A percentile compares a stretch with the other conserved stretches of the same genome.
Evolutionary conservation across 2,113 vertebrate genomes (phyloP).

Genomic region (Crotophaga sulcirostris): DNA sequence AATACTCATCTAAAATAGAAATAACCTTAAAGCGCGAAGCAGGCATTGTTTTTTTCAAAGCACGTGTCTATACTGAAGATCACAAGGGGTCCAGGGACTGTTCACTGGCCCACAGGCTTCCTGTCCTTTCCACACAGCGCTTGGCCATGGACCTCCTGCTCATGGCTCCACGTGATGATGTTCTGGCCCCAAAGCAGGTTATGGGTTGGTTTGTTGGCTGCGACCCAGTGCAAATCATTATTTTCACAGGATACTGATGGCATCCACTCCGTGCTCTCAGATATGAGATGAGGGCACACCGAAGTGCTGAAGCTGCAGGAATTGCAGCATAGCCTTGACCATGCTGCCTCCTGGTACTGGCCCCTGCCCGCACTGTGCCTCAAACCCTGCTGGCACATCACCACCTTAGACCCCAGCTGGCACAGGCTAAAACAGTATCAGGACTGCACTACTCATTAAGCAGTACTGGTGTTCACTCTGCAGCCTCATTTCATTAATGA

Average conservation of each 20-base stretch:
- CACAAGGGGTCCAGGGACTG: not conserved
- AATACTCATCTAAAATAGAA: not conserved
- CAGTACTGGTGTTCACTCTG: not conserved
- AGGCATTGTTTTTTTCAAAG: not conserved
- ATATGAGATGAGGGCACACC: not conserved
- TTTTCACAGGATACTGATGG: not conserved
- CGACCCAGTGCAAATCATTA: accelerated
- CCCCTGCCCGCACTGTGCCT: not conserved
- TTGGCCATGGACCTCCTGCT: not conserved
- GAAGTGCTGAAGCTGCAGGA: conserved; percentile 5
- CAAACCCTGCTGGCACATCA: not conserved
- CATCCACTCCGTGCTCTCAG: not conserved
- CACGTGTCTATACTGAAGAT: not conserved
- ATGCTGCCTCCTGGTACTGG: not conserved
- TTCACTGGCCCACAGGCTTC: too few species aligned
- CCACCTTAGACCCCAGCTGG: not conserved
- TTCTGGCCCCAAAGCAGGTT: not conserved
- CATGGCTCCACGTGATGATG: accelerated
- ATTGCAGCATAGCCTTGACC: not conserved
- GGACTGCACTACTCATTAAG: not conserved
- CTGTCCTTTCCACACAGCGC: accelerated
- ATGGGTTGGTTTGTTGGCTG: not conserved
- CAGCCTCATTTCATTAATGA: not conserved
- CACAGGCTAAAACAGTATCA: not conserved
- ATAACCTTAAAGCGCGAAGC: accelerated